A percentile compares a stretch with the other conserved stretches of the same genome.
These are phyloP conservation scores for Eurois occulta DNA, from an alignment of 2,888 invertebrate genomes.

Conservation along the genomic window DNA sequence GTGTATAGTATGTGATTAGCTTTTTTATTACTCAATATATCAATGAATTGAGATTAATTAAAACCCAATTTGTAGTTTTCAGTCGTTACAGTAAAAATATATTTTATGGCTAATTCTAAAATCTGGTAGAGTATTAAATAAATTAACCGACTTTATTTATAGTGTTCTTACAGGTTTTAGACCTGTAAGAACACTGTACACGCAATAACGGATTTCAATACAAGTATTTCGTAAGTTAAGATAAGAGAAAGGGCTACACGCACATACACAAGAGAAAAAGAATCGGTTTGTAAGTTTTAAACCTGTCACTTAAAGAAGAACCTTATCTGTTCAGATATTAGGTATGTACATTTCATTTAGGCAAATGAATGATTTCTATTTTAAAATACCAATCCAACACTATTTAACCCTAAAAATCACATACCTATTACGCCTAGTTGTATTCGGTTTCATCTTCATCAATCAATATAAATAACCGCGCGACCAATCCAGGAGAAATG, in stretches of 20 bases:
- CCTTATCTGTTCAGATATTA: background rate
- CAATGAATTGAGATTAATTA: conserved; percentile 22
- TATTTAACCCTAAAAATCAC: conserved; percentile 26
- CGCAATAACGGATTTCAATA: background rate
- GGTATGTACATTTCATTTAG: background rate
- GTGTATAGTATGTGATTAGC: conserved; percentile 23
- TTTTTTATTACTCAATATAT: conserved; percentile 21
- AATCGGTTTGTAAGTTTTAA: background rate
- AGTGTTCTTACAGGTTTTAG: background rate
- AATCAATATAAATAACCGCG: conserved; percentile 61
- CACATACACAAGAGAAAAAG: background rate
- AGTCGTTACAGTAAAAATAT: background rate
- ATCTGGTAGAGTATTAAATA: background rate
- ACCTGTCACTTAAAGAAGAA: background rate
- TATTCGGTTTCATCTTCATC: conserved; percentile 43
- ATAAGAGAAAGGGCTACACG: background rate
- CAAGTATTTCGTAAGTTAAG: conserved; percentile 14
- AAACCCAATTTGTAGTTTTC: conserved; percentile 38
- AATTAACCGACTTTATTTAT: background rate
- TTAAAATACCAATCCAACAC: background rate
- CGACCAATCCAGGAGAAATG: conserved; percentile 61
- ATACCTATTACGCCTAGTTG: background rate
- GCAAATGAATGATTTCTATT: background rate
- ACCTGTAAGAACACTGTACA: no score
- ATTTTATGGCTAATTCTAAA: conserved; percentile 15